Base-by-base conservation (phyloP, 2,113 vertebrate species). In the Oreochromis spilurus region DNA sequence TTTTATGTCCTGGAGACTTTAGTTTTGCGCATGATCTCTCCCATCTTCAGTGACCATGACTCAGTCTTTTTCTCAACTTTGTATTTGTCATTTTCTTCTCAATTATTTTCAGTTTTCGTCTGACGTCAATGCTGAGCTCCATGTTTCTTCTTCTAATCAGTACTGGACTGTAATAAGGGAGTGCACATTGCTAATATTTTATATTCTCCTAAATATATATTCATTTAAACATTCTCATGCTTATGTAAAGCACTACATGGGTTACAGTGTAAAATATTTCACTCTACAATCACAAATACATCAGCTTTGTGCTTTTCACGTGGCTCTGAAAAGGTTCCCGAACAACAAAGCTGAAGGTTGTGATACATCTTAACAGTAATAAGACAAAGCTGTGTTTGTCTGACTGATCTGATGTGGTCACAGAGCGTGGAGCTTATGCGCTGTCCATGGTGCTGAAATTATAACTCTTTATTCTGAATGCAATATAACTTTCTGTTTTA, bases 391-490 rank as follows among this genome's bases (percentile, higher is more conserved):
- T 29, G 24, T 52, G 50, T 36, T 36, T 36, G 34, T 36, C 1
- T 57, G 24, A 29, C 55, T 57, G 54, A 34, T 31, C 29, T 31
- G 29, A 57, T 0, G 12, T 26, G 24, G 54, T 57, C 54, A 57
- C 54, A 26, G 54, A 0, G 24, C 24, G 24, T 26, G 54, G 12
- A 26, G 55, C 24, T 29, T 13, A 29, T 14, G 12, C 54, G 24
- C 54, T 57, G 54, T 57, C 54, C 12, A 4, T 57, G 54, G 54
- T 57, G 54, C 54, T 57, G 54, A 57, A 57, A 57, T 0, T 4
- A 57, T 26, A 0, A 29, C 24, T 0, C 2, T 8, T 26, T 29
- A 29, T 1, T 29, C 24, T 5, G 0, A 57, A 29, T 19, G 17
- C 50, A 52, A 19, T 57, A 24, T 8, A 29, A 57, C 55, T 57